Percentiles rank a stretch among this genome's conserved stretches.
phyloP scores from a whole-genome alignment of 2,888 invertebrate genomes.

The Cataglyphis albicans region DNA sequence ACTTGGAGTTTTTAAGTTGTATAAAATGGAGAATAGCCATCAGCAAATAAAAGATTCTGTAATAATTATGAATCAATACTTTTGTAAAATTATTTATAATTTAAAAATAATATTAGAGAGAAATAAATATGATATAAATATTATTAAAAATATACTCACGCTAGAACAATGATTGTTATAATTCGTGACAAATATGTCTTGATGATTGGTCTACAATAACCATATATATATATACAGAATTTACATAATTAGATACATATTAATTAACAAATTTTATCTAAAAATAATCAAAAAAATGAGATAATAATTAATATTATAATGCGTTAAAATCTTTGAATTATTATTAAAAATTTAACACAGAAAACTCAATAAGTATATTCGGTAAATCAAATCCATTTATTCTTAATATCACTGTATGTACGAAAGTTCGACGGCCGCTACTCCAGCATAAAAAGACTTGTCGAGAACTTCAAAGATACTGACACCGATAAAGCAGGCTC shows the following conservation, averaged over 20 bases:
- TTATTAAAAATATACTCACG: conserved; percentile 12
- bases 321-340: not conserved
- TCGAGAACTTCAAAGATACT: conserved; percentile 50
- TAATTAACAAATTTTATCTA: not conserved
- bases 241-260: not conserved
- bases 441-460: conserved; percentile 49
- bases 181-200: not conserved
- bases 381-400: conserved; percentile 1
- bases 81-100: not conserved
- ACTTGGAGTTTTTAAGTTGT: conserved; percentile 13
- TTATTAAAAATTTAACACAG: not conserved
- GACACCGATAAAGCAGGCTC: conserved; percentile 41
- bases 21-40: conserved; percentile 1
- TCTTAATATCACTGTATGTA: conserved; percentile 29
- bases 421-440: conserved; percentile 61
- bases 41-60: conserved; percentile 29
- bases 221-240: not conserved
- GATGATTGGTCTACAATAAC: conserved; percentile 7
- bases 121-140: not conserved
- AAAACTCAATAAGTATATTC: not conserved
- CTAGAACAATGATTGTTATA: not conserved
- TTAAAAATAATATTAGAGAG: too few species aligned
- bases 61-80: not conserved
- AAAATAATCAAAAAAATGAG: not conserved
- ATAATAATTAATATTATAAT: not conserved